These are phyloP conservation scores for Dynastes grantii DNA, from an alignment of 2,888 invertebrate species.

Conservation along the genomic window DNA sequence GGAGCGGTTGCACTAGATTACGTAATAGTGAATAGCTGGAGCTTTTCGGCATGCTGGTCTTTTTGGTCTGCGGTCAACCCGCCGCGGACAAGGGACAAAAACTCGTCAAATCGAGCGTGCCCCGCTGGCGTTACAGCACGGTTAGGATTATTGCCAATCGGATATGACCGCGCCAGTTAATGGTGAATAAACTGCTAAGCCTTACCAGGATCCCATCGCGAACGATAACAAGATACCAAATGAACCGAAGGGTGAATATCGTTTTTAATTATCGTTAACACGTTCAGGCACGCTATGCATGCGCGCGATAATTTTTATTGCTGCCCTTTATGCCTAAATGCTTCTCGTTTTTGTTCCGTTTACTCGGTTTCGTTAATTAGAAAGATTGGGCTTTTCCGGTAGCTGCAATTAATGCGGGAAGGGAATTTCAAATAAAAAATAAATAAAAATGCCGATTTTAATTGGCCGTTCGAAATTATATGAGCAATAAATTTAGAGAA, in stretches of 20 bases:
- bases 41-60: slow-evolving; percentile 3
- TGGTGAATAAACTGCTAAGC: slow-evolving; percentile 43
- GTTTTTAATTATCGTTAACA: slow-evolving; percentile 46
- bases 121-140: slow-evolving; percentile 1
- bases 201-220: slow-evolving; percentile 12
- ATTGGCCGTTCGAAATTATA: not conserved
- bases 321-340: not conserved
- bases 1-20: not conserved
- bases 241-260: slow-evolving; percentile 37
- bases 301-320: slow-evolving; percentile 1
- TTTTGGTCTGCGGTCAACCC: slow-evolving; percentile 18
- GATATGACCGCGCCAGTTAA: slow-evolving; percentile 36
- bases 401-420: not conserved
- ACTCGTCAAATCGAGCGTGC: slow-evolving; percentile 32
- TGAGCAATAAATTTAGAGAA: not conserved
- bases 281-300: not conserved
- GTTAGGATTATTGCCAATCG: slow-evolving; percentile 47
- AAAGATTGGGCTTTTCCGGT: slow-evolving; percentile 1
- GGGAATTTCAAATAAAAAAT: not conserved
- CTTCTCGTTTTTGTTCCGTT: slow-evolving; percentile 3
- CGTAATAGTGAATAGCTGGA: not conserved
- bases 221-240: slow-evolving; percentile 40
- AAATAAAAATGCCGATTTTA: not conserved
- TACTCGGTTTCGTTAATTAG: slow-evolving; percentile 4
- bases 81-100: slow-evolving; percentile 10